Base-by-base conservation (phyloP, 1,140 invertebrate genomes). In the Zaprionus vittiger region DNA sequence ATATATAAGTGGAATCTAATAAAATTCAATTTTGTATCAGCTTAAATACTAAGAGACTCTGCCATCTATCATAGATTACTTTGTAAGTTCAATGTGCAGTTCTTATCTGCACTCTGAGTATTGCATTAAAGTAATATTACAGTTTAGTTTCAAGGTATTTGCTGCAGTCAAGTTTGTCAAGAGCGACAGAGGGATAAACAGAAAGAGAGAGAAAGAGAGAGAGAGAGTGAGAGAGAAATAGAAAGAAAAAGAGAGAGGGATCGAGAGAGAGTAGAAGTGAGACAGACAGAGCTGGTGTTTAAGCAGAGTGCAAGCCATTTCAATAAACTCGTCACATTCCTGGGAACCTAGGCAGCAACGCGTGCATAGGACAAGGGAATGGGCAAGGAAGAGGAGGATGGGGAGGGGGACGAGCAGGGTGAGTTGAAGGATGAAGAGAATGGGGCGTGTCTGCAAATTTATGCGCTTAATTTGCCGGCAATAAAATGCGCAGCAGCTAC, bases 261-360 rank as follows among this genome's bases (percentile, higher is more conserved):
- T 1, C 0, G 12, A 38, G 37, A 38, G n/a, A 24, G 24, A 5
- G 24, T 0, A 5, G 20, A 2, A 26, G 24, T 26, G 24, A 1
- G 41, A 44, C 2, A 31, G 37, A 38, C 14, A 5, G 4, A 38
- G 37, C 37, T 44, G 5, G 5, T n/a, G 41, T 17, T 44, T 17
- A 3, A 44, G n/a, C 5, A 17, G 41, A 47, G 81, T 80, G 73
- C 66, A 73, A 83, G 26, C 49, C 67, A 80, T 77, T 87, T 87
- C 80, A 86, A 86, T 87, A 83, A 80, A 80, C 80, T 80, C 62
- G 54, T 77, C 34, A 80, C 77, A 87, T 74, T 83, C 66, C 55
- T 57, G 54, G 26, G 62, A 63, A 65, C 22, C 22, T 9, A 28
- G 11, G 31, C 14, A 34, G 41, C 44, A 72, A 26, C 37, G 65